phyloP scores from a whole-genome alignment of 2,888 invertebrate species.

The Sphinx pinastri region DNA sequence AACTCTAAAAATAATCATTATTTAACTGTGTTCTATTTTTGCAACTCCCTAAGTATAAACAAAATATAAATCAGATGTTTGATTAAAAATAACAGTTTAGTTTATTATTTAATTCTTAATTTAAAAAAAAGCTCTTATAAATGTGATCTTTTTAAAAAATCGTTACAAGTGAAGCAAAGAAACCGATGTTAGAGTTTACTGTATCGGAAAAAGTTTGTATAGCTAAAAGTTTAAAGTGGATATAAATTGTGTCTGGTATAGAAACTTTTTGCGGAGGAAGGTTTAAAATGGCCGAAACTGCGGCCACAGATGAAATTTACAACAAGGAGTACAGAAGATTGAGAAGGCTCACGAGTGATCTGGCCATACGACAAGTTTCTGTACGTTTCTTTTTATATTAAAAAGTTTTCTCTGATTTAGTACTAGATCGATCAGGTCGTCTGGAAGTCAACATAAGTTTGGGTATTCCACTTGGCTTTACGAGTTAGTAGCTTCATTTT shows the following conservation, averaged over 20 bases:
- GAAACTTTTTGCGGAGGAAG: constrained; percentile 26
- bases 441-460: constrained; percentile 11
- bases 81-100: neutral
- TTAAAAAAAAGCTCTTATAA: neutral
- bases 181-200: constrained; percentile 35
- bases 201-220: constrained; percentile 39
- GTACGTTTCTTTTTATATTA: constrained; percentile 76
- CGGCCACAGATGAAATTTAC: constrained; percentile 79
- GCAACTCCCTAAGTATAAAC: neutral
- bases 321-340: constrained; percentile 88
- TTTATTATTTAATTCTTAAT: neutral
- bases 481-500: neutral
- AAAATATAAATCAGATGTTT: neutral
- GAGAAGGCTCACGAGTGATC: constrained; percentile 87
- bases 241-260: constrained; percentile 28
- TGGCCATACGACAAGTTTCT: constrained; percentile 87
- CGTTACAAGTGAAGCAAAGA: constrained; percentile 21
- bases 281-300: constrained; percentile 57
- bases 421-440: neutral
- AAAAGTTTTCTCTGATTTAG: neutral
- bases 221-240: constrained; percentile 38
- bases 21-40: constrained; percentile 8
- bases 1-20: neutral
- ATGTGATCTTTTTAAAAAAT: neutral
- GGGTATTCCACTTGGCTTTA: neutral